Evolutionary conservation across 2,797 vertebrate genomes (phyloP).

Genomic region (Naso thynnoides): DNA sequence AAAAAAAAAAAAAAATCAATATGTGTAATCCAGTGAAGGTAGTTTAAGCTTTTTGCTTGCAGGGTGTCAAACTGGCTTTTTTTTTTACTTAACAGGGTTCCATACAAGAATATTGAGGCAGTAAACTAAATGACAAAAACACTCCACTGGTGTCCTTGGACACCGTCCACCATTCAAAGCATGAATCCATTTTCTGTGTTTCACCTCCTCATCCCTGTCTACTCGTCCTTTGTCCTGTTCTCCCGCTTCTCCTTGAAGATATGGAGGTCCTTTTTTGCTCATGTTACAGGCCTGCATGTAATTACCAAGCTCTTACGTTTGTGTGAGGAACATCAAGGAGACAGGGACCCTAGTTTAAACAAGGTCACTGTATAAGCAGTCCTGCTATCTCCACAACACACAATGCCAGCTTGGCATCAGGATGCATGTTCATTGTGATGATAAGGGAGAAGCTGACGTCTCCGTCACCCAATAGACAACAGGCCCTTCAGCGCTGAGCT

Average conservation of each 20-base stretch:
- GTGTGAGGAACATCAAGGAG: constrained; percentile 45
- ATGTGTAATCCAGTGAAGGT: too few species aligned
- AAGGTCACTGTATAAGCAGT: constrained; percentile 75
- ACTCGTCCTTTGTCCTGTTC: neutral
- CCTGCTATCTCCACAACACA: constrained; percentile 52
- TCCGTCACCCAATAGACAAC: constrained; percentile 25
- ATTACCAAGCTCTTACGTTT: constrained; percentile 63
- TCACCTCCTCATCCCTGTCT: neutral
- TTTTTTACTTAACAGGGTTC: too few species aligned
- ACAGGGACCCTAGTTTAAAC: constrained; percentile 66
- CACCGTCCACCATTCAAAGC: neutral
- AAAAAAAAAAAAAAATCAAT: too few species aligned
- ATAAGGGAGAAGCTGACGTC: constrained; percentile 46
- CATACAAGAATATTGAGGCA: too few species aligned
- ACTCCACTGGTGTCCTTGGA: neutral
- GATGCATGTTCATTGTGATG: constrained; percentile 34
- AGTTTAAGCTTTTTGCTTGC: too few species aligned
- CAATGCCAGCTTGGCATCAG: constrained; percentile 6
- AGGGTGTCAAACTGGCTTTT: too few species aligned
- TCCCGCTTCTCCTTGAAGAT: constrained; percentile 38
- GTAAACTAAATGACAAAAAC: neutral
- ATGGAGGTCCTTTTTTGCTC: constrained; percentile 8
- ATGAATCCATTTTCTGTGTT: constrained; percentile 2
- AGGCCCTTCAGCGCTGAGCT: constrained; percentile 32
- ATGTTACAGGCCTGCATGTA: constrained; percentile 37